phyloP scores from a whole-genome alignment of 1,140 invertebrate species.

The Meteorus sp. region DNA sequence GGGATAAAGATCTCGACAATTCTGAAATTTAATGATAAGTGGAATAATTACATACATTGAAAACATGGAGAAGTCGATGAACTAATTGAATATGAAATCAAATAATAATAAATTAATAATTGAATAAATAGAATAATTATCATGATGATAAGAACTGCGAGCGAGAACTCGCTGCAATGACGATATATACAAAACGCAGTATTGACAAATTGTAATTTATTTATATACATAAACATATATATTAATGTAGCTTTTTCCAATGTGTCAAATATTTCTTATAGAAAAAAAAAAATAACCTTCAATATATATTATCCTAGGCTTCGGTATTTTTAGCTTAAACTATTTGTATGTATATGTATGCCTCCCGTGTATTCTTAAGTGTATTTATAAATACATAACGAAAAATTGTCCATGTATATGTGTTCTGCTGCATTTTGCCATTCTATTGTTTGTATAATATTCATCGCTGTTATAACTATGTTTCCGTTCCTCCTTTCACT shows the following conservation, averaged over 20 bases:
- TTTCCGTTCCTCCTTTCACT: background rate
- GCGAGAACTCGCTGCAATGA: conserved; percentile 36
- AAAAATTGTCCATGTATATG: conserved; percentile 26
- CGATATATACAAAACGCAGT: conserved; percentile 51
- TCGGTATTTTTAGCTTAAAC: conserved; percentile 29
- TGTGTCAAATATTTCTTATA: conserved; percentile 30
- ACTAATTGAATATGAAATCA: conserved; percentile 13
- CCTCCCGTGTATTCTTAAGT: conserved; percentile 29
- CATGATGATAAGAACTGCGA: conserved; percentile 22
- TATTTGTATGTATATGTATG: conserved; percentile 36
- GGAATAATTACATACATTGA: background rate
- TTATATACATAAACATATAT: conserved; percentile 28
- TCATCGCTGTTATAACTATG: conserved; percentile 1
- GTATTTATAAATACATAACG: conserved; percentile 34
- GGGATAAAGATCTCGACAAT: background rate
- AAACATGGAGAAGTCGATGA: too few relatives aligned
- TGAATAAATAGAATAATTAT: background rate
- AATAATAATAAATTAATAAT: conserved; percentile 9
- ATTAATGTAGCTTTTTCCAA: conserved; percentile 27
- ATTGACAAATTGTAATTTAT: conserved; percentile 58
- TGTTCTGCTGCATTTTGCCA: too few relatives aligned
- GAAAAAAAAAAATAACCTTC: conserved; percentile 21
- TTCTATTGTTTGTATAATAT: too few relatives aligned
- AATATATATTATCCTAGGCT: conserved; percentile 24
- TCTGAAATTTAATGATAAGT: background rate